Percentiles rank a stretch among this genome's conserved stretches.
Evolutionary conservation across 2,888 invertebrate genomes (phyloP).

Genomic region (Dicyrtoma fusca): DNA sequence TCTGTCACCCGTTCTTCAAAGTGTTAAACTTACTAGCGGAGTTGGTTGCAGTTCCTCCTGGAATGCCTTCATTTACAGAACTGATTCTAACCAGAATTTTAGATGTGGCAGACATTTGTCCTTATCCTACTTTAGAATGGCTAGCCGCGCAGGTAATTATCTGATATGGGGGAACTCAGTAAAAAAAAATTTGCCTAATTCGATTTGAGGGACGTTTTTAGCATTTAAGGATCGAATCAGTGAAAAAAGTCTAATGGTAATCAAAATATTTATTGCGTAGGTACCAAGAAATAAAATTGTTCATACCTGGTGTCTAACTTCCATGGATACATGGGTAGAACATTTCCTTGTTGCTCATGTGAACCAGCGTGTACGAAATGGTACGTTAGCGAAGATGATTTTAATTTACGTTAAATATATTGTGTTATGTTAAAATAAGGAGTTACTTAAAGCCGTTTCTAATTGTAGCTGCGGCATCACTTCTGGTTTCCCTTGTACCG

Average conservation of each 20-base stretch:
- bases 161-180: too few relatives aligned
- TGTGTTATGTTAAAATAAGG: too few relatives aligned
- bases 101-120: slow-evolving; percentile 81
- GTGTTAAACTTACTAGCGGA: slow-evolving; percentile 85
- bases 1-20: slow-evolving; percentile 90
- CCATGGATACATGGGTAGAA: slow-evolving; percentile 90
- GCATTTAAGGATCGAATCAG: not conserved
- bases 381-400: slow-evolving; percentile 60
- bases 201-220: not conserved
- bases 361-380: slow-evolving; percentile 82
- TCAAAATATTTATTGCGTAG: slow-evolving; percentile 52
- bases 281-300: slow-evolving; percentile 83
- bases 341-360: slow-evolving; percentile 81
- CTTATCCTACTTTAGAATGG: slow-evolving; percentile 92
- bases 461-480: slow-evolving; percentile 77
- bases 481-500: slow-evolving; percentile 87
- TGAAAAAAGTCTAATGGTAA: not conserved
- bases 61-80: slow-evolving; percentile 88
- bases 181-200: too few relatives aligned
- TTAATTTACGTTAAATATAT: not conserved
- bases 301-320: slow-evolving; percentile 88
- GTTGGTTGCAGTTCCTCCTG: slow-evolving; percentile 72
- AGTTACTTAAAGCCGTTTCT: slow-evolving; percentile 1
- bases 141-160: slow-evolving; percentile 74
- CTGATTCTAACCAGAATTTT: slow-evolving; percentile 79